These are phyloP conservation scores for Orcinus orca DNA, from an alignment of 2,113 vertebrate genomes.

Conservation along the genomic window DNA sequence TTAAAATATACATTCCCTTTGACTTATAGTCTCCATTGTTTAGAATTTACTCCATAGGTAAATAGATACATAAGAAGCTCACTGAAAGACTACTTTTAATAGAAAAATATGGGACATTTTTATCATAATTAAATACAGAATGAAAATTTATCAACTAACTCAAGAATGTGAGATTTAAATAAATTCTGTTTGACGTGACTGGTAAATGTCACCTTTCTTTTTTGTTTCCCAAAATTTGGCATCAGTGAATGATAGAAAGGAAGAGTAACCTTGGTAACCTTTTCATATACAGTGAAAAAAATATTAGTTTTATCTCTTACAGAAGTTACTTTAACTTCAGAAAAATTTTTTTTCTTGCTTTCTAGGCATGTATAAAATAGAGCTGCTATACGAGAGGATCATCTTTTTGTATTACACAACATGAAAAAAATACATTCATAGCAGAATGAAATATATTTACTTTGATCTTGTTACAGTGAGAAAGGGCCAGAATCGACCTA, in stretches of 20 bases:
- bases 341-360: neutral
- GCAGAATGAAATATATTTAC: slow-evolving; percentile 61
- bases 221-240: neutral
- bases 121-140: neutral
- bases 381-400: neutral
- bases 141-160: neutral
- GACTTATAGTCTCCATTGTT: neutral
- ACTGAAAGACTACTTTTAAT: neutral
- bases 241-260: neutral
- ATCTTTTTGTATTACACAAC: slow-evolving; percentile 21
- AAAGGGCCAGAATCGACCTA: slow-evolving; percentile 47
- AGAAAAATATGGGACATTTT: neutral
- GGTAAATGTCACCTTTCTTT: neutral
- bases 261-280: neutral
- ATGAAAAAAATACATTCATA: slow-evolving; percentile 40
- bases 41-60: neutral
- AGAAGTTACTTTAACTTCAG: neutral
- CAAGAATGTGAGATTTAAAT: neutral
- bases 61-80: accelerated
- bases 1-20: neutral
- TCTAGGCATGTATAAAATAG: neutral
- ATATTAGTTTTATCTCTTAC: neutral
- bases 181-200: neutral
- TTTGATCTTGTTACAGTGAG: slow-evolving; percentile 63
- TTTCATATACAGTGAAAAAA: neutral